Percentiles rank a stretch among this genome's conserved stretches.
These are phyloP conservation scores for Syngnathoides biaculeatus DNA, from an alignment of 2,113 vertebrate genomes.

Conservation along the genomic window DNA sequence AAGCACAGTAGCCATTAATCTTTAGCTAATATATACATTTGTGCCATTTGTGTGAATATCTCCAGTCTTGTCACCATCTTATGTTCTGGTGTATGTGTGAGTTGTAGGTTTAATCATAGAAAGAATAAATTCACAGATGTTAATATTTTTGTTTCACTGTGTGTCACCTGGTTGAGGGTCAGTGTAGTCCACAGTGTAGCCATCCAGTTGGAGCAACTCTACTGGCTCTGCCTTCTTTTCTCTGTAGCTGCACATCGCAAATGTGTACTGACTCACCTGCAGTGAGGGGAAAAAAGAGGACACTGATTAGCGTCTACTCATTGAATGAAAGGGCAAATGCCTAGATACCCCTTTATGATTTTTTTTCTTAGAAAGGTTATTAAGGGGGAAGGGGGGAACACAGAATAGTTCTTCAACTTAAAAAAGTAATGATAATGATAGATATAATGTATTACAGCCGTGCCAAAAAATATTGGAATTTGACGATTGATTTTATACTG, in stretches of 20 bases:
- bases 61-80: background rate
- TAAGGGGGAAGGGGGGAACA: no score
- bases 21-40: no score
- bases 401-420: no score
- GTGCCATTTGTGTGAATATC: no score
- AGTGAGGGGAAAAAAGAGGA: background rate
- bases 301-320: background rate
- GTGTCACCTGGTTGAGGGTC: conserved; percentile 93
- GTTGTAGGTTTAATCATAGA: background rate
- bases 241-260: conserved; percentile 99
- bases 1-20: no score
- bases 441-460: no score
- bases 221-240: conserved; percentile 98
- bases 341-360: no score
- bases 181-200: conserved; percentile 98
- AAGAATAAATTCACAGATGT: background rate
- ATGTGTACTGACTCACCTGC: conserved; percentile 98
- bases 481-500: no score
- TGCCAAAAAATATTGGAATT: no score
- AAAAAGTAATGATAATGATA: no score
- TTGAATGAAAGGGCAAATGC: no score
- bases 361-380: no score
- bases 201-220: conserved; percentile 93
- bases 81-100: background rate
- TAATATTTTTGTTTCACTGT: background rate